phyloP scores from a whole-genome alignment of 2,797 vertebrate genomes.

The Kryptolebias ocellatus region DNA sequence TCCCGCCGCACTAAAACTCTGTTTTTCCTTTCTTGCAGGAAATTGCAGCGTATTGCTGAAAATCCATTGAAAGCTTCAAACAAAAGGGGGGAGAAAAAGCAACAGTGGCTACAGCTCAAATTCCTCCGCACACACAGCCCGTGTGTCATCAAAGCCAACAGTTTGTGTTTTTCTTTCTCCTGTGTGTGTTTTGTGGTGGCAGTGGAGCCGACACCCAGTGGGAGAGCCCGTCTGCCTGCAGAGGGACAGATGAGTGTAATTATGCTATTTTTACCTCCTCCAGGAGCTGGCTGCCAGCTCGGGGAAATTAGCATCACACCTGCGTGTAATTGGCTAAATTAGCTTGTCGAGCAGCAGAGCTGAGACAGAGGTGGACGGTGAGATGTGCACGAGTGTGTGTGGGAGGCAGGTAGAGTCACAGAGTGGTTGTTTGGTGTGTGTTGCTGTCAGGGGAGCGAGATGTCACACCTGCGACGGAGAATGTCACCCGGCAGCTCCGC shows the following conservation, averaged over 20 bases:
- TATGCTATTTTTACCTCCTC: conserved; percentile 87
- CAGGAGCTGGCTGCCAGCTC: conserved; percentile 78
- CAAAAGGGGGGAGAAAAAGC: conserved; percentile 53
- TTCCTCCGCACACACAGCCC: conserved; percentile 49
- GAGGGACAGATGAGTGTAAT: conserved; percentile 83
- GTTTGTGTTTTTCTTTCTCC: conserved; percentile 33
- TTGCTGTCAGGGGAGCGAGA: conserved; percentile 61
- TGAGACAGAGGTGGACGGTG: conserved; percentile 78
- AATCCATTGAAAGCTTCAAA: conserved; percentile 56
- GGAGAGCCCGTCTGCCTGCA: conserved; percentile 67
- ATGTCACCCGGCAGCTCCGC: conserved; percentile 49
- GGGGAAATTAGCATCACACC: conserved; percentile 87
- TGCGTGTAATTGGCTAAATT: conserved; percentile 88
- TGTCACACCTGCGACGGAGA: conserved; percentile 76
- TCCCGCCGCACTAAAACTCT: conserved; percentile 39
- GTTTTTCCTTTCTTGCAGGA: conserved; percentile 51
- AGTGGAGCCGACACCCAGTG: conserved; percentile 68
- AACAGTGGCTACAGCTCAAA: conserved; percentile 50
- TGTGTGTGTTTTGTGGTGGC: conserved; percentile 61
- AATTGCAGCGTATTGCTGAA: conserved; percentile 58
- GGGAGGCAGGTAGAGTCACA: conserved; percentile 73
- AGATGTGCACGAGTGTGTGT: conserved; percentile 49
- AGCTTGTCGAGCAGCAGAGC: conserved; percentile 82
- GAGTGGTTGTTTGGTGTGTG: conserved; percentile 74
- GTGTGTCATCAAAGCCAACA: conserved; percentile 56